These are phyloP conservation scores for Rhizoglyphus robini DNA, from an alignment of 1,140 invertebrate genomes.

Conservation along the genomic window DNA sequence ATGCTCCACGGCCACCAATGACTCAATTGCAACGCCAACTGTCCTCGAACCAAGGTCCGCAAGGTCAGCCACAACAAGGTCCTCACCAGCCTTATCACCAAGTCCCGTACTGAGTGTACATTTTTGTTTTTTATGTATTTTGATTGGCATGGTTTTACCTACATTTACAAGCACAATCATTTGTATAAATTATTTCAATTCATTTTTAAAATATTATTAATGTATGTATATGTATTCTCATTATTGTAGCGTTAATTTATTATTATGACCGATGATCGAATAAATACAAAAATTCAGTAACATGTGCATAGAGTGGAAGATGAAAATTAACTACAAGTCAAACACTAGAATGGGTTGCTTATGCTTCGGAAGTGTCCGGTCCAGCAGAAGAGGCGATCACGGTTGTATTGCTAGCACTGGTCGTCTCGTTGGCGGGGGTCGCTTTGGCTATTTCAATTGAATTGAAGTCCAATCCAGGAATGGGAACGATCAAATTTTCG, in stretches of 20 bases:
- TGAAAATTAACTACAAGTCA: too few relatives aligned
- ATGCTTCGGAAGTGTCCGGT: constrained; percentile 10
- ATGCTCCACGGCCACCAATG: constrained; percentile 22
- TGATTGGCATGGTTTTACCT: not conserved
- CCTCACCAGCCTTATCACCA: constrained; percentile 25
- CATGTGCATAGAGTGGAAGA: too few relatives aligned
- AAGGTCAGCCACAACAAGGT: constrained; percentile 15
- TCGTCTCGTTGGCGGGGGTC: not conserved
- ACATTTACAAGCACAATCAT: not conserved
- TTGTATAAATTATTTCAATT: not conserved
- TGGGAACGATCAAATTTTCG: constrained; percentile 96
- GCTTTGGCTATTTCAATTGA: constrained; percentile 4
- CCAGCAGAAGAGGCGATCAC: not conserved
- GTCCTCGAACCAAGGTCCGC: constrained; percentile 26
- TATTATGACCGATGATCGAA: not conserved
- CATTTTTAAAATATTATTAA: not conserved
- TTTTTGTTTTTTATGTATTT: too few relatives aligned
- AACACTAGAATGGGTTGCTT: too few relatives aligned
- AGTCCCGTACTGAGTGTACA: constrained; percentile 25
- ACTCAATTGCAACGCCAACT: constrained; percentile 37
- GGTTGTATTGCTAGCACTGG: not conserved
- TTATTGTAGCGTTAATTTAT: not conserved
- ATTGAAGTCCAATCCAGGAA: constrained; percentile 45
- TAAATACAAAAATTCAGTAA: not conserved
- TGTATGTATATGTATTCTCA: not conserved